Percentiles rank a stretch among this genome's conserved stretches.
phyloP scores from a whole-genome alignment of 1,140 invertebrate species.

The Coptotermes formosanus region DNA sequence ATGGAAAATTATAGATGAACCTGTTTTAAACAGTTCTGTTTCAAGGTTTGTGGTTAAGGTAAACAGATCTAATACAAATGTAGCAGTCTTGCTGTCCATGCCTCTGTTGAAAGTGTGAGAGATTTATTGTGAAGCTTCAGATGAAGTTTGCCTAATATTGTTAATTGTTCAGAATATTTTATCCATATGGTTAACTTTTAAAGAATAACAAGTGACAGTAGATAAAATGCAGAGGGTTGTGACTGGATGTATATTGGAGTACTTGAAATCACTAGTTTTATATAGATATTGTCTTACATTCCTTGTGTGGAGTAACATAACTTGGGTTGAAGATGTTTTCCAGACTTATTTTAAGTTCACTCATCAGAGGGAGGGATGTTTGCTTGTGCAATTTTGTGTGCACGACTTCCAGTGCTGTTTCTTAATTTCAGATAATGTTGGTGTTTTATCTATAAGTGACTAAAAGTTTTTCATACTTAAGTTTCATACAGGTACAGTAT shows the following conservation, averaged over 20 bases:
- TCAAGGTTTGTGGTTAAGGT: background rate
- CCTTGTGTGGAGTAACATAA: slow-evolving; percentile 5
- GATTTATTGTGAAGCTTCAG: background rate
- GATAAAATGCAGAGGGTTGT: slow-evolving; percentile 1
- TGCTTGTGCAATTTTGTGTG: background rate
- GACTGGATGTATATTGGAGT: slow-evolving; percentile 14
- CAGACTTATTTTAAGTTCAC: background rate
- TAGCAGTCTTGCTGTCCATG: slow-evolving; percentile 1
- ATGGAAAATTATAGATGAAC: too few species aligned
- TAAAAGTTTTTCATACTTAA: background rate
- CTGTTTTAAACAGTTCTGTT: background rate
- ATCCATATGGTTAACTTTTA: slow-evolving; percentile 21
- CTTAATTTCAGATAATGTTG: background rate
- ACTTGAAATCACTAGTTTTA: background rate
- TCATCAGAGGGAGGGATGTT: background rate
- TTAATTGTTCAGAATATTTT: slow-evolving; percentile 28
- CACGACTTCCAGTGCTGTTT: background rate
- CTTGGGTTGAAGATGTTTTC: background rate
- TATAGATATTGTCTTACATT: slow-evolving; percentile 6
- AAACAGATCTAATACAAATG: background rate
- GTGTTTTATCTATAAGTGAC: background rate
- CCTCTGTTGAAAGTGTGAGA: slow-evolving; percentile 14
- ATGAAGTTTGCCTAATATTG: background rate
- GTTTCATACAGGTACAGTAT: background rate
- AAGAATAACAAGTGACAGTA: slow-evolving; percentile 1